phyloP scores from a whole-genome alignment of 2,797 vertebrate genomes.

The Coranthus polyacanthus region DNA sequence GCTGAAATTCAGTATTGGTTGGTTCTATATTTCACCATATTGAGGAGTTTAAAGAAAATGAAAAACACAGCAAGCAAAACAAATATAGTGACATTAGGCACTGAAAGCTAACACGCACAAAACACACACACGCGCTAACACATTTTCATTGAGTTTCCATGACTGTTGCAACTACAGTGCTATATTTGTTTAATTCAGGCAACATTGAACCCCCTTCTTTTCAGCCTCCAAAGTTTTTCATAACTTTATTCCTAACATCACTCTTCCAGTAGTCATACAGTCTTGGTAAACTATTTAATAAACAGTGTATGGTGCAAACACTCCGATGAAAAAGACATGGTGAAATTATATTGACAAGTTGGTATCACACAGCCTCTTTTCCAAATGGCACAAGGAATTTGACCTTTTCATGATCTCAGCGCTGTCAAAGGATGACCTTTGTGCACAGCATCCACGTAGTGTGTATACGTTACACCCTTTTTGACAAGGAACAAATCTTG shows the following conservation, averaged over 20 bases:
- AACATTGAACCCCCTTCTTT: too few relatives aligned
- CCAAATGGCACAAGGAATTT: constrained; percentile 78
- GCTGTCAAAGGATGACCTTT: constrained; percentile 81
- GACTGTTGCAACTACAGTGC: too few relatives aligned
- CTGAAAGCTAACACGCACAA: too few relatives aligned
- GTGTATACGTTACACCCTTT: constrained; percentile 52
- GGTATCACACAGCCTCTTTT: constrained; percentile 75
- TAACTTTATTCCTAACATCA: constrained; percentile 23
- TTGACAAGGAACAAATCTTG: constrained; percentile 46
- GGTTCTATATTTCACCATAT: not conserved
- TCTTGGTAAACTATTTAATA: constrained; percentile 47
- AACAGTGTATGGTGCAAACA: constrained; percentile 58
- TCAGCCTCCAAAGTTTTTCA: constrained; percentile 47
- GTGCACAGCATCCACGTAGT: constrained; percentile 62
- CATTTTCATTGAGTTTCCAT: too few relatives aligned
- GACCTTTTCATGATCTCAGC: constrained; percentile 78
- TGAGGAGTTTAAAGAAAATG: not conserved
- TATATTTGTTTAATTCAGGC: too few relatives aligned
- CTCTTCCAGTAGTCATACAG: constrained; percentile 24
- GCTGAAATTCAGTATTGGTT: not conserved
- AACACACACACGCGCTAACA: too few relatives aligned
- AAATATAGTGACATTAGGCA: not conserved
- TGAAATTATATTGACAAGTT: constrained; percentile 78
- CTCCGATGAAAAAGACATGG: constrained; percentile 68
- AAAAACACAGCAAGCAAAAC: constrained; percentile 11